Conservation (phyloP, 2,888 invertebrate genomes). For the Platypus cylindrus region DNA sequence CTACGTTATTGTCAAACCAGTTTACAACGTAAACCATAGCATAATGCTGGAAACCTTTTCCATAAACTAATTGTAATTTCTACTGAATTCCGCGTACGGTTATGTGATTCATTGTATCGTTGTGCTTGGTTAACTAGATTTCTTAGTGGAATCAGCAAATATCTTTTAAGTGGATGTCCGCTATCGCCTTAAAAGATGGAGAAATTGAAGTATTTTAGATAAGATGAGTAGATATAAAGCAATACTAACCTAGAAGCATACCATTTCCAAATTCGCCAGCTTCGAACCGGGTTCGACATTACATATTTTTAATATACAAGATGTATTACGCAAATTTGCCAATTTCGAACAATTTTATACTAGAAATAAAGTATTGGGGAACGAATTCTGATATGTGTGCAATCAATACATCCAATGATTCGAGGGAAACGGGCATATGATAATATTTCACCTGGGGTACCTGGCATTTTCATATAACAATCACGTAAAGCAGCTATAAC, state of each 20-base stretch:
- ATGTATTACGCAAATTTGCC: too few relatives aligned
- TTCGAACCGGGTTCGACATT: not conserved
- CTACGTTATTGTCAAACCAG: not conserved
- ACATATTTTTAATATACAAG: too few relatives aligned
- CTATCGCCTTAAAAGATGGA: not conserved
- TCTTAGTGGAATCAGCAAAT: not conserved
- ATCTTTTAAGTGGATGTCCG: not conserved
- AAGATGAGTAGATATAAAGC: not conserved
- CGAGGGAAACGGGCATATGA: not conserved
- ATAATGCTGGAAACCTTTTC: not conserved
- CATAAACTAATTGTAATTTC: not conserved
- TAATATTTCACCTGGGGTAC: not conserved
- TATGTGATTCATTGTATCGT: not conserved
- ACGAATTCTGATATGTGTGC: conserved; percentile 2
- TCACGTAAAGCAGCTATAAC: not conserved
- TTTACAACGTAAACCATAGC: not conserved
- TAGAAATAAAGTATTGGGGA: conserved; percentile 1
- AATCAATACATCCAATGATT: conserved; percentile 2
- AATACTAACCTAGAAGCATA: not conserved
- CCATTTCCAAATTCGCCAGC: not conserved
- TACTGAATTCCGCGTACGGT: not conserved
- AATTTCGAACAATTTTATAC: too few relatives aligned
- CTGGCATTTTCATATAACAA: too few relatives aligned
- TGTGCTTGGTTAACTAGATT: not conserved
- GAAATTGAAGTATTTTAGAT: too few relatives aligned